phyloP scores from a whole-genome alignment of 2,888 invertebrate genomes.

The Mimachlamys varia region DNA sequence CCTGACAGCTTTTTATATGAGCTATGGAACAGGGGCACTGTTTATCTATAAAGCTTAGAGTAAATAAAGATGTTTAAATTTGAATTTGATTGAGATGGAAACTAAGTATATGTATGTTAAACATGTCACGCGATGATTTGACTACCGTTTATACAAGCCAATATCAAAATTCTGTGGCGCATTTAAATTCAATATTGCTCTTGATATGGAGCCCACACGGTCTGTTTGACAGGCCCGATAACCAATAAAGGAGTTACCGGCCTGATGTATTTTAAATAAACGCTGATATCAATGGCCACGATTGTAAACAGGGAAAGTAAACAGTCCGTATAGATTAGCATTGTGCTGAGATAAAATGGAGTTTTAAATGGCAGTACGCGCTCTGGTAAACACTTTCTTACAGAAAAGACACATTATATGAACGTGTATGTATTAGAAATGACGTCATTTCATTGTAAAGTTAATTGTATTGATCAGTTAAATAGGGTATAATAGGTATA shows the following conservation, averaged over 20 bases:
- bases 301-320: neutral
- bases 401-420: too few relatives aligned
- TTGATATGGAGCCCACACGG: neutral
- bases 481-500: too few relatives aligned
- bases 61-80: too few relatives aligned
- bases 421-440: too few relatives aligned
- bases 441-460: too few relatives aligned
- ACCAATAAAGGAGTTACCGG: neutral
- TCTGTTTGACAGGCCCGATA: neutral
- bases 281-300: neutral
- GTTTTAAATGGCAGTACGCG: too few relatives aligned
- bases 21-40: too few relatives aligned
- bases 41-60: too few relatives aligned
- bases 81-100: too few relatives aligned
- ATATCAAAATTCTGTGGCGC: neutral
- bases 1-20: too few relatives aligned
- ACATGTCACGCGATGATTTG: neutral
- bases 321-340: neutral
- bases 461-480: too few relatives aligned
- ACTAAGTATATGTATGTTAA: neutral
- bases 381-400: too few relatives aligned
- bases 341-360: neutral
- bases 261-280: neutral
- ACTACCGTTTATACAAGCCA: neutral
- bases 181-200: neutral